A percentile compares a stretch with the other conserved stretches of the same genome.
These are phyloP conservation scores for Lypha dubia DNA, from an alignment of 2,888 invertebrate genomes.

Conservation along the genomic window DNA sequence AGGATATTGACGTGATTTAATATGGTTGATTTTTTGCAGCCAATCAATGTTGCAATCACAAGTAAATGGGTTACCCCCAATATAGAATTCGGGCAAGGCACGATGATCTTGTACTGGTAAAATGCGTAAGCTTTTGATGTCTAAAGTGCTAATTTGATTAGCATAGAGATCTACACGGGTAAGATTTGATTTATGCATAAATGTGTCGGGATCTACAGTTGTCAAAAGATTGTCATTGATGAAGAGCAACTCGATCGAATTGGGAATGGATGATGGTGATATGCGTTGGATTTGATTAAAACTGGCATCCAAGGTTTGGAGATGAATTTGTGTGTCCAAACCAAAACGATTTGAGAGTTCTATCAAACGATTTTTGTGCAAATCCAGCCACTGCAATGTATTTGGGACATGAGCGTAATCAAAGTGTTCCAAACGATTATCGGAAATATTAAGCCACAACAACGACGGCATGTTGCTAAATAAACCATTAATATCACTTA, in stretches of 20 bases:
- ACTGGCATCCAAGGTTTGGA: conserved; percentile 95
- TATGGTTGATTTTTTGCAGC: conserved; percentile 95
- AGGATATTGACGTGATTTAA: conserved; percentile 93
- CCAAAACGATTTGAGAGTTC: conserved; percentile 91
- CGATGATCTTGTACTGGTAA: conserved; percentile 90
- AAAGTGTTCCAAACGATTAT: conserved; percentile 94
- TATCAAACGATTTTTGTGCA: conserved; percentile 93
- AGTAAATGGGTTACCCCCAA: conserved; percentile 96
- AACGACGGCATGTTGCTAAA: conserved; percentile 93
- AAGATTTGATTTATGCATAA: conserved; percentile 93
- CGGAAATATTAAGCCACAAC: conserved; percentile 95
- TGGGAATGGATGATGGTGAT: conserved; percentile 90
- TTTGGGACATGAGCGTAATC: conserved; percentile 93
- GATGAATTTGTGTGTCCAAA: conserved; percentile 87
- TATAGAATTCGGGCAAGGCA: conserved; percentile 94
- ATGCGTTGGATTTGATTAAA: conserved; percentile 93
- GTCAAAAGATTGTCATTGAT: conserved; percentile 95
- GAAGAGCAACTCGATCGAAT: conserved; percentile 92
- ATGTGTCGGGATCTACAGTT: conserved; percentile 93
- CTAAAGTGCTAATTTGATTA: conserved; percentile 95
- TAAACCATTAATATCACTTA: conserved; percentile 92
- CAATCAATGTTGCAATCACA: conserved; percentile 98
- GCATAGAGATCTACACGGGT: conserved; percentile 96
- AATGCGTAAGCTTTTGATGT: conserved; percentile 93
- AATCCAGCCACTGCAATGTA: conserved; percentile 93